A percentile compares a stretch with the other conserved stretches of the same genome.
These are phyloP conservation scores for Helicorthomorpha holstii DNA, from an alignment of 1,140 invertebrate species.

Conservation along the genomic window DNA sequence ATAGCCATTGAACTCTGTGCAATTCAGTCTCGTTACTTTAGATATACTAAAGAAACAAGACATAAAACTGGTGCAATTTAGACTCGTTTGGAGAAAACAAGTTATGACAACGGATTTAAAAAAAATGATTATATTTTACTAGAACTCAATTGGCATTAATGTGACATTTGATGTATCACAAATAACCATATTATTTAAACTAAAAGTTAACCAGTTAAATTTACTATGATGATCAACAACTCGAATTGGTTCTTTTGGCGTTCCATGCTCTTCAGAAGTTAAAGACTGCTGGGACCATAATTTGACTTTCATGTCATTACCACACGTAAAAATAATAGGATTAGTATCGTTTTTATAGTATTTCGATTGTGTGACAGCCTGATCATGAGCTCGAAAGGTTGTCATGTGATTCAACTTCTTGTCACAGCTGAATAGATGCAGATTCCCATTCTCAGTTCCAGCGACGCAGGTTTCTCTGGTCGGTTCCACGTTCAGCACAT, in stretches of 20 bases:
- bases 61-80: too few species aligned
- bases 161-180: neutral
- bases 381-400: neutral
- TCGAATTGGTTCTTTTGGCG: neutral
- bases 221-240: neutral
- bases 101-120: too few species aligned
- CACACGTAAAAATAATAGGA: neutral
- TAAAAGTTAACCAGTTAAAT: neutral
- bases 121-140: too few species aligned
- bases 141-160: neutral
- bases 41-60: too few species aligned
- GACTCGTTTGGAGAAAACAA: too few species aligned
- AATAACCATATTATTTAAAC: neutral
- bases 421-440: neutral
- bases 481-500: neutral
- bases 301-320: slow-evolving; percentile 2
- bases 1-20: too few species aligned
- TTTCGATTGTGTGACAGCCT: neutral
- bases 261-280: neutral
- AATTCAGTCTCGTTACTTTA: too few species aligned
- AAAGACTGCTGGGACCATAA: neutral
- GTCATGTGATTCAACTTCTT: neutral
- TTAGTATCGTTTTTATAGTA: neutral
- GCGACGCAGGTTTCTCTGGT: neutral
- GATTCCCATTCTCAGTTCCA: neutral